A percentile compares a stretch with the other conserved stretches of the same genome.
Evolutionary conservation across 64 coral and sea anemone species (phyloP).

Genomic region (Stylophora pistillata): DNA sequence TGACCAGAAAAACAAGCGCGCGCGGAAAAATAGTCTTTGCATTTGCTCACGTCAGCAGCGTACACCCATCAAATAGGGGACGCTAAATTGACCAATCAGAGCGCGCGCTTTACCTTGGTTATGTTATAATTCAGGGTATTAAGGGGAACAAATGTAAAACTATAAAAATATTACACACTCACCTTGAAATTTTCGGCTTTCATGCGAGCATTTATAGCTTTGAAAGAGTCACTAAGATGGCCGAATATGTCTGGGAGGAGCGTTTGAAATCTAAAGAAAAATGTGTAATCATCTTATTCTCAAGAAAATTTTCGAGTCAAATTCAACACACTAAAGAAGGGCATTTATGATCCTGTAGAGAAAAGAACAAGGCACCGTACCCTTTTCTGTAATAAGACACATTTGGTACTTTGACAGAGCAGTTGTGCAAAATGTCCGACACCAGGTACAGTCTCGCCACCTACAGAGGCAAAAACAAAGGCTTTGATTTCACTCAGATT

Average conservation of each 20-base stretch:
- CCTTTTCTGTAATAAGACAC: conserved; percentile 94
- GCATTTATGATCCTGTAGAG: not conserved
- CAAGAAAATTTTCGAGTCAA: not conserved
- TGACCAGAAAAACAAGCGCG: too few relatives aligned
- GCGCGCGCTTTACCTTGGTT: too few relatives aligned
- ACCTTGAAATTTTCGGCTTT: conserved; percentile 98
- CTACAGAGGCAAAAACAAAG: conserved; percentile 6
- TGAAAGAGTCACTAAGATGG: conserved; percentile 78
- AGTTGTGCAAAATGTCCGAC: conserved; percentile 92
- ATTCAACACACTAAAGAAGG: not conserved
- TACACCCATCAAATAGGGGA: too few relatives aligned
- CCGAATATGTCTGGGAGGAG: conserved; percentile 80
- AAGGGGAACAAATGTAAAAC: not conserved
- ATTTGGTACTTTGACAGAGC: conserved; percentile 96
- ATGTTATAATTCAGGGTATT: not conserved
- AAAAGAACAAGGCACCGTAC: conserved; percentile 18
- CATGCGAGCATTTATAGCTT: conserved; percentile 94
- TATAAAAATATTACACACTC: conserved; percentile 17
- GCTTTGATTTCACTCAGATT: too few relatives aligned
- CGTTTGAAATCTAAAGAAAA: conserved; percentile 76
- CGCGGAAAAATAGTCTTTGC: too few relatives aligned
- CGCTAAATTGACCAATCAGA: too few relatives aligned
- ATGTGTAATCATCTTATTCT: not conserved
- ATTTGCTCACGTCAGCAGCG: too few relatives aligned
- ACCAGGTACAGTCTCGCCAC: conserved; percentile 87